Evolutionary conservation across 1,140 invertebrate genomes (phyloP).

Genomic region (Diorhabda sublineata): DNA sequence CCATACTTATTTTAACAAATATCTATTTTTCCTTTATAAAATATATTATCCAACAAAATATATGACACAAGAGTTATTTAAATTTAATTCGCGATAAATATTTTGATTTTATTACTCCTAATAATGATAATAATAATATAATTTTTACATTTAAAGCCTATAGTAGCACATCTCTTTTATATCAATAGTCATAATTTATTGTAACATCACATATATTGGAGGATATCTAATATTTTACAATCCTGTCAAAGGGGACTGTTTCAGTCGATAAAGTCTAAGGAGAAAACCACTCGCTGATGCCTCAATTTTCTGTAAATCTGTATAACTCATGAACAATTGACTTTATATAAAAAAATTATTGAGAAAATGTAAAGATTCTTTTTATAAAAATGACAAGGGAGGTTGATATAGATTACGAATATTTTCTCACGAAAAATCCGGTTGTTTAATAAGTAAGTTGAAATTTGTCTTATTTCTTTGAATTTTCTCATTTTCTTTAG

Average conservation of each 20-base stretch:
- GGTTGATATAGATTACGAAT: too few species aligned
- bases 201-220: constrained; percentile 35
- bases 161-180: constrained; percentile 27
- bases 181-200: constrained; percentile 23
- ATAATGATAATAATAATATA: constrained; percentile 12
- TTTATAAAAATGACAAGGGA: too few species aligned
- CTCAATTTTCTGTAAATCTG: too few species aligned
- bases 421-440: too few species aligned
- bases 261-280: not conserved
- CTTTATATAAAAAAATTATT: too few species aligned
- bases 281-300: too few species aligned
- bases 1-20: constrained; percentile 8
- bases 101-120: constrained; percentile 3
- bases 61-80: constrained; percentile 11
- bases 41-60: constrained; percentile 19
- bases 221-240: constrained; percentile 24
- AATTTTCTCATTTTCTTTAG: too few species aligned
- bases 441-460: too few species aligned
- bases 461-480: too few species aligned
- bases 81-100: constrained; percentile 3
- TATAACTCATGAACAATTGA: too few species aligned
- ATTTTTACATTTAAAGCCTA: constrained; percentile 34
- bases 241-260: not conserved
- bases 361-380: too few species aligned
- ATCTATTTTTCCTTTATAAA: constrained; percentile 9